Evolutionary conservation across 2,113 vertebrate genomes (phyloP).

Genomic region (Notiomystis cincta): DNA sequence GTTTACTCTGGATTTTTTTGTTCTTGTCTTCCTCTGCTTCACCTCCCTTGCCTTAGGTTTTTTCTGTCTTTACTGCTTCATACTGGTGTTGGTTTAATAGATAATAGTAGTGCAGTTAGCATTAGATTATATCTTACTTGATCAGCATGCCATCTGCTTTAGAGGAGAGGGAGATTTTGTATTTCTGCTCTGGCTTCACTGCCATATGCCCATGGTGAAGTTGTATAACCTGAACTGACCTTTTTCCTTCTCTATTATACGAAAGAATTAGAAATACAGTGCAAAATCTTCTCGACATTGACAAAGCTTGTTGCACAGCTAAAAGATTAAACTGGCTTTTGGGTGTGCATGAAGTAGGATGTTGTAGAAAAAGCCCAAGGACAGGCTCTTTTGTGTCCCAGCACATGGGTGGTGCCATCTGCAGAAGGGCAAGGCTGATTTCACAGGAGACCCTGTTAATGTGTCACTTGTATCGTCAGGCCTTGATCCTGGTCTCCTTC

Average conservation of each 20-base stretch:
- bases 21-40: neutral
- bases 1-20: neutral
- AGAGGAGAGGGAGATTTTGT: neutral
- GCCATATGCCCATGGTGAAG: neutral
- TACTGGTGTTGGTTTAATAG: neutral
- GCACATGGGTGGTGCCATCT: neutral
- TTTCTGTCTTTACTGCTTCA: neutral
- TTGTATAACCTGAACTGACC: neutral
- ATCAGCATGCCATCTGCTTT: conserved; percentile 4
- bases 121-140: neutral
- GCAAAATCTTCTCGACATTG: neutral
- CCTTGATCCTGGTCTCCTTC: neutral
- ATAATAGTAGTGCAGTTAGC: neutral
- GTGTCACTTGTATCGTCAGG: neutral
- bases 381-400: neutral
- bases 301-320: neutral
- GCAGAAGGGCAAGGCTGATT: neutral
- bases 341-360: neutral
- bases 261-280: neutral
- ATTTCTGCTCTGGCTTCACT: neutral
- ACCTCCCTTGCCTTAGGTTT: neutral
- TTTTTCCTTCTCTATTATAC: neutral
- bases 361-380: neutral
- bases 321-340: neutral
- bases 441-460: neutral